Conservation (phyloP, 2,888 invertebrate species). For the Leptinotarsa peninsularis region DNA sequence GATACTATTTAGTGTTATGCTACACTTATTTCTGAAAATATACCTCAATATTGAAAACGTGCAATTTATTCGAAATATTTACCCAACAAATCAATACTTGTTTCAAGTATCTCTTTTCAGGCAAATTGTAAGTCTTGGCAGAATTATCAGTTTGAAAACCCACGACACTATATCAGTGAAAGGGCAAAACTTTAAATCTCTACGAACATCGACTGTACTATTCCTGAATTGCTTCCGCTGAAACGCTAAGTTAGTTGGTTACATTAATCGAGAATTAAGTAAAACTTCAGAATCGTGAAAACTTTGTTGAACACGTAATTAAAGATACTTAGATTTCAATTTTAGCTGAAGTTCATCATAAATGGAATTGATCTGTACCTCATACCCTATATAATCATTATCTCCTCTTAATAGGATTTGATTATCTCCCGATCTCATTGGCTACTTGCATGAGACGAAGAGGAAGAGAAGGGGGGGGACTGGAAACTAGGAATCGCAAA, state of each 20-base stretch:
- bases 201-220: slow-evolving; percentile 31
- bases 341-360: slow-evolving; percentile 31
- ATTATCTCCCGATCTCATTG: slow-evolving; percentile 17
- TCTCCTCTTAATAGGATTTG: slow-evolving; percentile 26
- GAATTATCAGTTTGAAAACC: not conserved
- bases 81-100: too few species aligned
- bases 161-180: not conserved
- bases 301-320: slow-evolving; percentile 36
- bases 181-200: slow-evolving; percentile 3
- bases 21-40: too few species aligned
- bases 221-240: slow-evolving; percentile 37
- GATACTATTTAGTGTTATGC: too few species aligned
- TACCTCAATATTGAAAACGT: too few species aligned
- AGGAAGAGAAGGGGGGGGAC: too few species aligned
- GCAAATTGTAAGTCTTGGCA: not conserved
- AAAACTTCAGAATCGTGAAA: slow-evolving; percentile 38
- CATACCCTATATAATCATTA: slow-evolving; percentile 11
- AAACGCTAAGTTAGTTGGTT: slow-evolving; percentile 37
- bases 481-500: slow-evolving; percentile 11
- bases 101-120: not conserved
- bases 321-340: slow-evolving; percentile 38
- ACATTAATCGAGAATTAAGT: slow-evolving; percentile 36
- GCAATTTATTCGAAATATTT: too few species aligned
- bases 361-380: slow-evolving; percentile 29
- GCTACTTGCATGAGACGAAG: not conserved